Conservation (phyloP, 2,113 vertebrate genomes). For the Cranoglanis bouderius region DNA sequence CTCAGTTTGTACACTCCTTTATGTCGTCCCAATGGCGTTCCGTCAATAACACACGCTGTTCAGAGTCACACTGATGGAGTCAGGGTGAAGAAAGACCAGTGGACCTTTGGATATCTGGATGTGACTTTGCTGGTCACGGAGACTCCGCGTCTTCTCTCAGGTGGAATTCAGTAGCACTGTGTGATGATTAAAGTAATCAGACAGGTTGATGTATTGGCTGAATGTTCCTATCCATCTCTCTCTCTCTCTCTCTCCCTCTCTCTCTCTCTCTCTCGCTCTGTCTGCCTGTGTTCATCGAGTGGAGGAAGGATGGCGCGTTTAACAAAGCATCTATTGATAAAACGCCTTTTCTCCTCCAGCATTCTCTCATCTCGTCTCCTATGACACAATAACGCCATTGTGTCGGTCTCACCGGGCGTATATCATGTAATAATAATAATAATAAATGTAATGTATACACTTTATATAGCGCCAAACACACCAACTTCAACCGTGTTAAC, state of each 20-base stretch:
- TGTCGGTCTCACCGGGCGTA: conserved; percentile 32
- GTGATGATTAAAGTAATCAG: conserved; percentile 32
- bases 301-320: conserved; percentile 45
- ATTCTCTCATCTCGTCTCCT: conserved; percentile 39
- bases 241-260: background rate
- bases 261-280: background rate
- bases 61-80: background rate
- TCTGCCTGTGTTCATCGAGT: background rate
- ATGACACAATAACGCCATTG: conserved; percentile 58
- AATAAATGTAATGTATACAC: conserved; percentile 12
- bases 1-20: background rate
- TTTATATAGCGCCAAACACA: conserved; percentile 14
- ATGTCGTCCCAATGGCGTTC: background rate
- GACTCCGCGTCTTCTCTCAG: background rate
- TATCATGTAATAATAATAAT: background rate
- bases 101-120: background rate
- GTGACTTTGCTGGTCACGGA: background rate
- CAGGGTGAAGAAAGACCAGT: background rate
- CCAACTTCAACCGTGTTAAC: background rate
- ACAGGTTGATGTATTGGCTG: conserved; percentile 38
- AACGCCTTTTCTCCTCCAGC: conserved; percentile 14
- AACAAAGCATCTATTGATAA: conserved; percentile 64
- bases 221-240: background rate
- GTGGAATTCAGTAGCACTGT: conserved; percentile 15
- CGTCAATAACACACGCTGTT: background rate